phyloP scores from a whole-genome alignment of 2,113 vertebrate genomes.

The Mustelus asterias region DNA sequence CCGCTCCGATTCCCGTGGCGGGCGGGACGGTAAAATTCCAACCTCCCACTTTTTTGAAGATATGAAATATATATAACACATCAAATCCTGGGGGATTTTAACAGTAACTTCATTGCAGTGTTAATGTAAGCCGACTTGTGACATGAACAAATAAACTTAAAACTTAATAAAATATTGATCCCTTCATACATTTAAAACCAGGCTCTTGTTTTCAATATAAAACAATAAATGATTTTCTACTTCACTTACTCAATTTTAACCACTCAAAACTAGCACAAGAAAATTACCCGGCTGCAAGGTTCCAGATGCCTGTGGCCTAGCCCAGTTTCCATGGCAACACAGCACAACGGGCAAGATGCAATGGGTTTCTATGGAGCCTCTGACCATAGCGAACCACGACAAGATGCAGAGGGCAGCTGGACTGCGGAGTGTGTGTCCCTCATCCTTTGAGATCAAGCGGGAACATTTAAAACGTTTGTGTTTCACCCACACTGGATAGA shows the following conservation, averaged over 20 bases:
- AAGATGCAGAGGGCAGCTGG: neutral
- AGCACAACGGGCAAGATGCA: neutral
- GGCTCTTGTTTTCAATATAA: neutral
- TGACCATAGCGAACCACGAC: neutral
- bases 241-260: neutral
- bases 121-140: too few species aligned
- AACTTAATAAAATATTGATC: neutral
- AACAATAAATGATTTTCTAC: neutral
- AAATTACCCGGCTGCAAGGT: neutral
- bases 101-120: too few species aligned
- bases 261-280: neutral
- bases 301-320: neutral
- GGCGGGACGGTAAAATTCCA: too few species aligned
- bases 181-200: neutral
- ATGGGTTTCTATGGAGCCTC: neutral
- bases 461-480: neutral
- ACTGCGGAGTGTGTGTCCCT: neutral
- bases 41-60: too few species aligned
- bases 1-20: too few species aligned
- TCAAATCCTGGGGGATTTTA: too few species aligned
- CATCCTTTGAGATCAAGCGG: neutral
- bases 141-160: too few species aligned
- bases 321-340: neutral
- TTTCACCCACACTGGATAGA: neutral
- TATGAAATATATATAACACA: too few species aligned